Percentiles rank a stretch among this genome's conserved stretches.
These are phyloP conservation scores for Nasonia giraulti DNA, from an alignment of 1,140 invertebrate genomes.

Conservation along the genomic window DNA sequence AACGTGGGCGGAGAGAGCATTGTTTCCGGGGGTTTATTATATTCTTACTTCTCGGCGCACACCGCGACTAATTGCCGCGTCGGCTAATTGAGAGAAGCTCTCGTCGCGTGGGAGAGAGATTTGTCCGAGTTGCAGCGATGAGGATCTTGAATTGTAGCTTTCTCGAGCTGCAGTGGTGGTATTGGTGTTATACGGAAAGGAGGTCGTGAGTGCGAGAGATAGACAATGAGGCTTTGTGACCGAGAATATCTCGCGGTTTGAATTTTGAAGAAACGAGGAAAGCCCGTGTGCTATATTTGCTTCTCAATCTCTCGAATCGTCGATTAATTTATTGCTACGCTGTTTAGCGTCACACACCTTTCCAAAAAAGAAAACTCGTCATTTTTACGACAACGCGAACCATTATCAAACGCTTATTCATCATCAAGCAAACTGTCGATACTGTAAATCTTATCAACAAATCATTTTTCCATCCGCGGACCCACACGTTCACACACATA, in stretches of 20 bases:
- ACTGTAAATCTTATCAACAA: slow-evolving; percentile 1
- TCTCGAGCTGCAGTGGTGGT: neutral
- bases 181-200: neutral
- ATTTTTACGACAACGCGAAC: neutral
- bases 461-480: neutral
- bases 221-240: neutral
- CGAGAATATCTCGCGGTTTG: no score
- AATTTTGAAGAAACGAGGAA: no score
- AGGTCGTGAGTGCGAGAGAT: neutral
- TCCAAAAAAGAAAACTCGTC: no score
- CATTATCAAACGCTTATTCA: neutral
- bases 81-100: neutral
- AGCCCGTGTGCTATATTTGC: no score
- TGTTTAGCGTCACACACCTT: no score
- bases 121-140: neutral
- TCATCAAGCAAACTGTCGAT: neutral
- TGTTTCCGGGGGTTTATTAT: neutral
- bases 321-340: no score
- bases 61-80: neutral
- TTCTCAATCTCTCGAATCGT: no score
- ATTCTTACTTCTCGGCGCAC: neutral
- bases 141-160: neutral
- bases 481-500: neutral
- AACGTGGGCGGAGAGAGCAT: neutral
- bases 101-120: neutral